Base-by-base conservation (phyloP, 2,797 vertebrate species). In the Pantherophis alleghaniensis region DNA sequence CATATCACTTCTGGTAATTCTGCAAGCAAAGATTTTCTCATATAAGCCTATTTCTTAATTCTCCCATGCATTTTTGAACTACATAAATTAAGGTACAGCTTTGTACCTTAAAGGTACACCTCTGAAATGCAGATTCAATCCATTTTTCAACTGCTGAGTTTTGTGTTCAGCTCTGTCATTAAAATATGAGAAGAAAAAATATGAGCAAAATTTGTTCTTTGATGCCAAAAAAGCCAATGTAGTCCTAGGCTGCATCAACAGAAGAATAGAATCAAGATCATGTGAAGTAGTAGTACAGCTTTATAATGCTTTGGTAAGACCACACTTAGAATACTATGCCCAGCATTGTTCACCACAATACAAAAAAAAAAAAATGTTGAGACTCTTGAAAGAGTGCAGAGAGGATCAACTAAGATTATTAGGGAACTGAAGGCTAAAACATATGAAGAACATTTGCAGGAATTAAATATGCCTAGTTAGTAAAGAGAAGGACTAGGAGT, bases 101-200 rank as follows among this genome's bases (percentile, higher is more conserved):
- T 92, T 94, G 51, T 47, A 47, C 47, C 47, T 47, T 47, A 47
- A 88, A 90, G 86, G 63, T 83, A 69, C 51, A 42, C 5, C 18
- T 93, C 92, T 94, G 51, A 95, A 96, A 91, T 0, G 0, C 28
- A 55, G 4, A 55, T 55, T 90, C 6, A 87, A 91, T 91, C 91
- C 69, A 90, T 91, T 92, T 95, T 91, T 55, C 51, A 59, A 91
- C 79, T 87, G 87, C 95, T 94, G 88, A 59, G 26, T 95, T 94
- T 95, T 91, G 95, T 95, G 95, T 94, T 61, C 61, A 92, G 24
- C 2, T 24, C 55, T 87, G 63, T 56, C 74, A 88, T 94, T 93
- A 95, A 94, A 32, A 26, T 42, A 55, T 60, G 24, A 55, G 56
- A n/a, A 61, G 66, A 93, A 93, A 91, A 22, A 47, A 79, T n/a